These are phyloP conservation scores for Paraplagusia blochii DNA, from an alignment of 2,113 vertebrate species.

Conservation along the genomic window DNA sequence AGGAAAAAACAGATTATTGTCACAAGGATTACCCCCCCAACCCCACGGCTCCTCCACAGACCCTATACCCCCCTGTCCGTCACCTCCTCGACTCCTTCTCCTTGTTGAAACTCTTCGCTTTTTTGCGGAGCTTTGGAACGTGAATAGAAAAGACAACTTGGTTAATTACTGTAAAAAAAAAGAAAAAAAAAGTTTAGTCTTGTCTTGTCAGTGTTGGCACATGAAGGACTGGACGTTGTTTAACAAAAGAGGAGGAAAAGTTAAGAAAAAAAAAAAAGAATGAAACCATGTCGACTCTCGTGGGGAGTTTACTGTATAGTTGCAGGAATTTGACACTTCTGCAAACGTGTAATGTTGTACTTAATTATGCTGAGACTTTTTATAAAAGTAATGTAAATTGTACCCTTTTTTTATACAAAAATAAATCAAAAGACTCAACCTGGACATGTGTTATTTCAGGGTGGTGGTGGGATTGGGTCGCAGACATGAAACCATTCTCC, in stretches of 20 bases:
- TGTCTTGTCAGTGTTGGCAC: conserved; percentile 86
- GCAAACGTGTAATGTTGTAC: conserved; percentile 97
- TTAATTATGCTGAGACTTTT: conserved; percentile 99
- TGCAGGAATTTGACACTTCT: conserved; percentile 91
- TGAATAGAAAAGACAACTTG: conserved; percentile 85
- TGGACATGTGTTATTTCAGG: conserved; percentile 69
- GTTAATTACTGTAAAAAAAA: conserved; percentile 85
- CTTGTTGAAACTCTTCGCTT: conserved; percentile 85
- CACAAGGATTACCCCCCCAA: conserved; percentile 58
- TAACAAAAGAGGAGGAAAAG: conserved; percentile 62
- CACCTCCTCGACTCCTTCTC: conserved; percentile 20
- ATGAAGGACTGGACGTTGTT: conserved; percentile 89
- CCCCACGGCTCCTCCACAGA: conserved; percentile 1
- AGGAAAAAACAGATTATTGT: conserved; percentile 76
- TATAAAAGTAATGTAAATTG: conserved; percentile 99
- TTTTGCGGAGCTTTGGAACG: conserved; percentile 89
- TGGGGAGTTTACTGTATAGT: conserved; percentile 94
- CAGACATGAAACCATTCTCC: not conserved
- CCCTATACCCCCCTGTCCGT: not conserved
- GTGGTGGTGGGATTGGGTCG: not conserved
- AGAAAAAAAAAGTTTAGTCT: conserved; percentile 73
- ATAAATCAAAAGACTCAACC: conserved; percentile 95
- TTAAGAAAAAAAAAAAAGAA: conserved; percentile 76
- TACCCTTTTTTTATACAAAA: conserved; percentile 96
- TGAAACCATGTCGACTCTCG: conserved; percentile 90